These are phyloP conservation scores for Muricea muricata DNA, from an alignment of 92 coral and sea anemone species.

Conservation along the genomic window DNA sequence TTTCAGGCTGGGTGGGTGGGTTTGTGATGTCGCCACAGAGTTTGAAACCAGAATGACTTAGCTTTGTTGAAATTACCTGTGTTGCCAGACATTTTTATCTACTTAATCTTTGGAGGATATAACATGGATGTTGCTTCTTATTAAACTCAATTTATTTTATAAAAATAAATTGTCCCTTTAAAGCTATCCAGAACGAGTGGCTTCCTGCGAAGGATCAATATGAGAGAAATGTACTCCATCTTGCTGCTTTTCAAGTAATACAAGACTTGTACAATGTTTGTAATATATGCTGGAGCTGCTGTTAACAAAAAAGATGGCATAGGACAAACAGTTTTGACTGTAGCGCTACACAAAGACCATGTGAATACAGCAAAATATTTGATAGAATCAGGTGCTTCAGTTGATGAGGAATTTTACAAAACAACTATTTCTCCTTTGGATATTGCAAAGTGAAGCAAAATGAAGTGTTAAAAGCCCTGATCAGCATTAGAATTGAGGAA, in stretches of 20 bases:
- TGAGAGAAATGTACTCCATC: constrained; percentile 17
- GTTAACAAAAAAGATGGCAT: constrained; percentile 36
- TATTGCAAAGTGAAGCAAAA: not conserved
- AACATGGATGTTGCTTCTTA: too few relatives aligned
- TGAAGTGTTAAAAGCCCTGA: too few relatives aligned
- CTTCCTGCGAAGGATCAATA: constrained; percentile 7
- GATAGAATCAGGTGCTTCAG: constrained; percentile 26
- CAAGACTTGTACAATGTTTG: constrained; percentile 14
- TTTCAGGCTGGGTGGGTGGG: too few relatives aligned
- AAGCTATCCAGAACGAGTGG: not conserved
- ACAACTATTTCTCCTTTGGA: constrained; percentile 22
- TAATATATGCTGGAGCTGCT: too few relatives aligned
- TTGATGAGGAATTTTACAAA: not conserved
- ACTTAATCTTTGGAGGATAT: too few relatives aligned
- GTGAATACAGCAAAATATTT: not conserved
- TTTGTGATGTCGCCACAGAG: too few relatives aligned
- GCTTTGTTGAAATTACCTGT: too few relatives aligned
- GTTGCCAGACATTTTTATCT: too few relatives aligned
- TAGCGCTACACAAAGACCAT: constrained; percentile 28
- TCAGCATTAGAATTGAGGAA: too few relatives aligned
- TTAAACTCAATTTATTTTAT: too few relatives aligned
- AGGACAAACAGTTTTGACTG: constrained; percentile 25
- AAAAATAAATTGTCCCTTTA: too few relatives aligned
- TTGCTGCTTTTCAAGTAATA: constrained; percentile 27
- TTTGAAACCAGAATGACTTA: too few relatives aligned